Evolutionary conservation across 2,113 vertebrate species (phyloP), one percentile per base, ranked within the genome.

Genomic region (Tragelaphus buxtoni): DNA sequence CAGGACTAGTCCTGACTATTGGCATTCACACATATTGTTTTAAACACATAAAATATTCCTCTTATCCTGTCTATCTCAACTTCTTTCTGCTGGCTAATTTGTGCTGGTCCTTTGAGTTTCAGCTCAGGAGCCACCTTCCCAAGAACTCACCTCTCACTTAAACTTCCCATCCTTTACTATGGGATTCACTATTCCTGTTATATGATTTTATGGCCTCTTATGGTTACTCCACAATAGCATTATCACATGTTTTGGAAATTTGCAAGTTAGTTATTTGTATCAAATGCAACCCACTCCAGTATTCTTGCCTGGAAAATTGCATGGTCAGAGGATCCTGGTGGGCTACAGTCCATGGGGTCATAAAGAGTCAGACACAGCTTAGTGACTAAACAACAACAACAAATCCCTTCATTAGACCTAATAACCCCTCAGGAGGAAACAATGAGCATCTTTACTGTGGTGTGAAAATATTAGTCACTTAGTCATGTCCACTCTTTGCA

Each of bases 231-330:
- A 49, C 12, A 39, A 80, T 60, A 47, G 14, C 14, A 72, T 2
- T 39, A 47, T 45, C 14, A 74, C 3, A 3, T 28, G 42, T 96
- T 60, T 60, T 20, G 13, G 8, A 94, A 90, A 87, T 63, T 93
- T 82, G 1, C n/a, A 94, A 5, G 84, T 86, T 96, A 81, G 7
- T 90, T 63, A 72, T 95, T 65, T 97, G 45, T 56, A 65, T 65
- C 63, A 35, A 65, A 35, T 65, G 63, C 63, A 65, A 35, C 16
- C 63, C 63, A 65, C 32, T 65, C 63, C 32, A 35, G 4, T 65
- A 65, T 35, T 65, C 32, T 65, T 65, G 32, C 16, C 63, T 65
- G 17, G 32, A 35, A 65, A 65, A 20, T 65, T 17, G 18, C 63
- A 65, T 65, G 32, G 8, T 17, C 63, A 65, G 63, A 35, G 63